A percentile compares a stretch with the other conserved stretches of the same genome.
phyloP scores from a whole-genome alignment of 1,140 invertebrate genomes.

The Helicorthomorpha holstii region DNA sequence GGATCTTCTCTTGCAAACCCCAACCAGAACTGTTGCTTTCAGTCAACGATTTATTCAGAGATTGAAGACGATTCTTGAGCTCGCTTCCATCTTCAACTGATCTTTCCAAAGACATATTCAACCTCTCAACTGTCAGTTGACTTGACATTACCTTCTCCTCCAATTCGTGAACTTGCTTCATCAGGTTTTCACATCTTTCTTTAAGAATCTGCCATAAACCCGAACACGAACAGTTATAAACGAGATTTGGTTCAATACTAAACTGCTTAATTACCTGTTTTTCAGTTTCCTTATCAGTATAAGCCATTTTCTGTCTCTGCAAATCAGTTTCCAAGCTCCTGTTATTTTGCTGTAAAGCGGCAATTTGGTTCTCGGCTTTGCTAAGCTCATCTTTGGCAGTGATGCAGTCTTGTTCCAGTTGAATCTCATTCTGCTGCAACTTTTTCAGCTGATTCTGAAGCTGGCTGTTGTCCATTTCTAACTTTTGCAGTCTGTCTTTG shows the following conservation, averaged over 20 bases:
- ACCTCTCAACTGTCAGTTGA: conserved; percentile 70
- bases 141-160: conserved; percentile 66
- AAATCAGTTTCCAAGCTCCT: conserved; percentile 73
- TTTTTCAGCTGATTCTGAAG: conserved; percentile 52
- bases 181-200: conserved; percentile 60
- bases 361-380: conserved; percentile 56
- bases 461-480: conserved; percentile 58
- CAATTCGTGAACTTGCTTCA: conserved; percentile 50
- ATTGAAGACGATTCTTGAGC: conserved; percentile 36
- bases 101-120: conserved; percentile 63
- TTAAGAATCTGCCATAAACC: conserved; percentile 41
- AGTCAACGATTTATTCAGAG: conserved; percentile 24
- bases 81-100: conserved; percentile 57
- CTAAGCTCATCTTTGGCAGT: conserved; percentile 48
- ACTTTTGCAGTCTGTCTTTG: conserved; percentile 47
- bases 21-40: conserved; percentile 22
- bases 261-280: too few relatives aligned
- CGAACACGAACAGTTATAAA: too few relatives aligned
- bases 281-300: conserved; percentile 64
- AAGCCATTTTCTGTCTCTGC: conserved; percentile 61
- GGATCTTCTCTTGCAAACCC: conserved; percentile 24
- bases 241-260: too few relatives aligned
- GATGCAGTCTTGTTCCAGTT: conserved; percentile 61
- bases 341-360: conserved; percentile 64
- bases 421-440: conserved; percentile 41